Conservation (phyloP, 2,888 invertebrate species). For the Phyto melanocephala region DNA sequence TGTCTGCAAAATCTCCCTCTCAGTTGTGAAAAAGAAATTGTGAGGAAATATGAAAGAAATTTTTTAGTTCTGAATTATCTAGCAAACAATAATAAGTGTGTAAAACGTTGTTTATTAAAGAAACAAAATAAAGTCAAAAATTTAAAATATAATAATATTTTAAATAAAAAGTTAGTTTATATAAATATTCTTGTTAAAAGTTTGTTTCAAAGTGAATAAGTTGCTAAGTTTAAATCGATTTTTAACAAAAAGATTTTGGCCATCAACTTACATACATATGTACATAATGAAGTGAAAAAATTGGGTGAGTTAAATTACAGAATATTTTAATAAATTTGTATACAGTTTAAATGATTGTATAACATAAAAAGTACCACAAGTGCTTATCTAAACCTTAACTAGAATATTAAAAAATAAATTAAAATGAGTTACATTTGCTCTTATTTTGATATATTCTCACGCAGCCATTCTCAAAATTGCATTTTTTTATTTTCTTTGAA, state of each 20-base stretch:
- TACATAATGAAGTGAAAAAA: not conserved
- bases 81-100: conserved; percentile 11
- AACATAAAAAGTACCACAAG: not conserved
- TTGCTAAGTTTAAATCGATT: conserved; percentile 28
- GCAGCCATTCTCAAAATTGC: not conserved
- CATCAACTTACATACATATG: not conserved
- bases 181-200: too few relatives aligned
- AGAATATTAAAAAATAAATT: conserved; percentile 6
- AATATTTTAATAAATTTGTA: not conserved
- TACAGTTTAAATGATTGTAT: conserved; percentile 10
- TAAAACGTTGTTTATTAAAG: not conserved
- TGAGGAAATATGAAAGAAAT: conserved; percentile 16
- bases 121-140: not conserved
- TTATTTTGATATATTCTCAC: not conserved
- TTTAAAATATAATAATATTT: too few relatives aligned
- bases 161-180: too few relatives aligned
- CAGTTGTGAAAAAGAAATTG: conserved; percentile 38
- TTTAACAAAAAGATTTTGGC: conserved; percentile 18
- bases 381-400: not conserved
- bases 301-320: conserved; percentile 4
- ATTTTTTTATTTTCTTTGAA: conserved; percentile 26
- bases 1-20: not conserved
- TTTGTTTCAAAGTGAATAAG: not conserved
- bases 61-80: conserved; percentile 1
- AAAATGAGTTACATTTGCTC: not conserved